Percentiles rank a stretch among this genome's conserved stretches.
Evolutionary conservation across 2,797 vertebrate species (phyloP).

Genomic region (Clarias fuscus): DNA sequence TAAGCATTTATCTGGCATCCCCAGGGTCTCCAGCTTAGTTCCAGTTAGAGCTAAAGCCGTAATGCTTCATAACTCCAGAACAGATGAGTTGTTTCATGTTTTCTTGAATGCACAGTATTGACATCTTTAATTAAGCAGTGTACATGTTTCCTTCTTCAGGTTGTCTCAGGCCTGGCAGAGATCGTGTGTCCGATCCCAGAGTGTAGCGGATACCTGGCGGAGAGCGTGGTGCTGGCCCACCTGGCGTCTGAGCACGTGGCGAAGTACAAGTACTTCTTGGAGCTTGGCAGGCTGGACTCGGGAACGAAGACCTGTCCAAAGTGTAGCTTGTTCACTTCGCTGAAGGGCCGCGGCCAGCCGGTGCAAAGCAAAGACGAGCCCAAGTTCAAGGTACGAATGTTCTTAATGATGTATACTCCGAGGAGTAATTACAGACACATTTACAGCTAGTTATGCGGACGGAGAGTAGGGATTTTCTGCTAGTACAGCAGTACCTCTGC

Average conservation of each 20-base stretch:
- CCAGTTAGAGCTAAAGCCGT: neutral
- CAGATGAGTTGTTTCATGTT: neutral
- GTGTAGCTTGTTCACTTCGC: conserved; percentile 93
- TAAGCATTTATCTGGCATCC: neutral
- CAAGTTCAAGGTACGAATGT: conserved; percentile 89
- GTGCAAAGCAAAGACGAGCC: conserved; percentile 83
- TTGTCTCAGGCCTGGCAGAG: conserved; percentile 84
- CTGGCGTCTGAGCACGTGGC: conserved; percentile 86
- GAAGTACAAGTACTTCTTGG: conserved; percentile 94
- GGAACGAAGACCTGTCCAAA: conserved; percentile 97
- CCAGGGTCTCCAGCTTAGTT: neutral
- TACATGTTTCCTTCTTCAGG: conserved; percentile 68
- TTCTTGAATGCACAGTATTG: neutral
- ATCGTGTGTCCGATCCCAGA: conserved; percentile 93
- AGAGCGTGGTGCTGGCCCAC: conserved; percentile 83
- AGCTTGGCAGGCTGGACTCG: conserved; percentile 90
- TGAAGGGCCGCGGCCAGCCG: conserved; percentile 81
- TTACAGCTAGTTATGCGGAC: neutral
- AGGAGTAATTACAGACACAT: neutral
- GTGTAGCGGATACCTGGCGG: conserved; percentile 90
- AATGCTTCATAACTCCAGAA: neutral
- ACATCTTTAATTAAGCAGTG: neutral
- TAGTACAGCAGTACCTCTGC: neutral
- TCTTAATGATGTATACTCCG: neutral
- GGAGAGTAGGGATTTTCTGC: neutral